Evolutionary conservation across 2,797 vertebrate genomes (phyloP).

Genomic region (Hipposideros larvatus): DNA sequence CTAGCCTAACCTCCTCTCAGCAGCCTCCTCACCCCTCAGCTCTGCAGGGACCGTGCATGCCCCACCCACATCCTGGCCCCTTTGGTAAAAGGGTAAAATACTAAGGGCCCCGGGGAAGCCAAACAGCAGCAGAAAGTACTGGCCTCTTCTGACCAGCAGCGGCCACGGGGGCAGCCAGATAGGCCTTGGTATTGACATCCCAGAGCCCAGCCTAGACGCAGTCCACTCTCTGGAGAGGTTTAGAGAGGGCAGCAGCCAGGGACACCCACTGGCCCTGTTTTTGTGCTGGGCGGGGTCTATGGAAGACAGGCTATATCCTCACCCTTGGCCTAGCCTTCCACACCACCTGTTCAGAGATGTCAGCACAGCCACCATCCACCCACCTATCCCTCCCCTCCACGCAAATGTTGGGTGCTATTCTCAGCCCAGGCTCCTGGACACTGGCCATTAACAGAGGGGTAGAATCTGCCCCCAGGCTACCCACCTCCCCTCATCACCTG

Average conservation of each 20-base stretch:
- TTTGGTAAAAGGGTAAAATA: background rate
- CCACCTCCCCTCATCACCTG: conserved; percentile 46
- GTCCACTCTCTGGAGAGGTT: background rate
- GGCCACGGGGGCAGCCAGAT: background rate
- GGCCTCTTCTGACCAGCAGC: background rate
- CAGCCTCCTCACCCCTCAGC: background rate
- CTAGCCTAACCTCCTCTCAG: background rate
- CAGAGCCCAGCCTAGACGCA: background rate
- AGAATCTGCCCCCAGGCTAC: background rate
- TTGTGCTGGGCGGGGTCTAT: background rate
- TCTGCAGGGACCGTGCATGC: background rate
- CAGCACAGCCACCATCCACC: background rate
- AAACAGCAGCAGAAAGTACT: background rate
- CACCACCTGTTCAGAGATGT: conserved; percentile 57
- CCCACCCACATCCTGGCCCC: background rate
- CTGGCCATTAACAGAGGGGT: background rate
- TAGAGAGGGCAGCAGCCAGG: background rate
- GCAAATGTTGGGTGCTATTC: conserved; percentile 67
- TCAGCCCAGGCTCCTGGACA: conserved; percentile 39
- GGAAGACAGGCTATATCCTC: background rate
- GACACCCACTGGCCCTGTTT: background rate
- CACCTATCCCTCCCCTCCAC: conserved; percentile 47
- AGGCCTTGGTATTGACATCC: no score
- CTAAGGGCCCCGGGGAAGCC: background rate
- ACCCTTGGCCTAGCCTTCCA: background rate